Base-by-base conservation (phyloP, 2,888 invertebrate species). In the Caenorhabditis sp. region DNA sequence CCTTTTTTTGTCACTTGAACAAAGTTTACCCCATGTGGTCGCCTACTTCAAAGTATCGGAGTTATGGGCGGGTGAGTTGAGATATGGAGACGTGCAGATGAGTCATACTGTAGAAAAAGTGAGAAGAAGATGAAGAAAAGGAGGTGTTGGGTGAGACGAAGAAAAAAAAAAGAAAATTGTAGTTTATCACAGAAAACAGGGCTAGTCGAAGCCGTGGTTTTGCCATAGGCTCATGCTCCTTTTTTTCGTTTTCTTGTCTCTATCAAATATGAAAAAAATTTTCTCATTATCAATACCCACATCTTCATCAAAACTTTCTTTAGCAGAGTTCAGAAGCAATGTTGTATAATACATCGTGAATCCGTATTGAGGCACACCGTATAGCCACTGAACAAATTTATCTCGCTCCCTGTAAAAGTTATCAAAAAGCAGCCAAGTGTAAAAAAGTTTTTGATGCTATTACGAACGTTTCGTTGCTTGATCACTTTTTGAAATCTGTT, bases 41-140 rank as follows among this genome's bases (percentile, higher is more conserved):
- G 51, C 77, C 76, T 24, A 59, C 76, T 38, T 61, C 69, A 70
- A 79, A 64, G 56, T 70, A 79, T 70, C 63, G 70, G 12, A 64
- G 56, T 64, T 79, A 79, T 49, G 56, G 35, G 47, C 41, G 79
- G 47, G 79, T 79, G 63, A 79, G 76, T 69, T 49, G 56, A 31
- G 44, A 5, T 51, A 22, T 47, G 58, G 41, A 56, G 38, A 28
- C 44, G n/a, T 38, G 38, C 14, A 59, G 64, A 63, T 74, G 74
- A 74, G 49, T 47, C 56, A 76, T 76, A 54, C 56, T 69, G 69
- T 69, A 69, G 59, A 12, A 31, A 35, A 47, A 58, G 38, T 6
- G 38, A 38, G 26, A 69, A 69, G 19, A 47, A 8, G n/a, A n/a
- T n/a, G n/a, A n/a, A 69, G 54, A 22, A 41, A 63, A 24, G 41